These are phyloP conservation scores for Gerris buenoi DNA, from an alignment of 1,140 invertebrate species.

Conservation along the genomic window DNA sequence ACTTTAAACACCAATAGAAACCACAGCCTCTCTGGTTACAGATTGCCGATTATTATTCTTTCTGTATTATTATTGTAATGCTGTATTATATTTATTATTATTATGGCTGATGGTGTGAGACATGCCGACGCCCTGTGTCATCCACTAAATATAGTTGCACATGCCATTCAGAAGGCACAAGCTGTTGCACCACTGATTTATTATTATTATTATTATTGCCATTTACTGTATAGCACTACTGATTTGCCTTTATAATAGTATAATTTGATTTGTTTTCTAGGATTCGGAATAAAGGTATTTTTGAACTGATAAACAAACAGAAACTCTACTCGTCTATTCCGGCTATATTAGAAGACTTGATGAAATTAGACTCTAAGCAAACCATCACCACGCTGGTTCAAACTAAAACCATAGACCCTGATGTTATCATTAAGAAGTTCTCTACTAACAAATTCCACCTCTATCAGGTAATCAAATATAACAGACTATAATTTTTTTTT, in stretches of 20 bases:
- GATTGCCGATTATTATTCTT: too few relatives aligned
- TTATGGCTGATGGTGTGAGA: not conserved
- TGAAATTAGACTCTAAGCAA: conserved; percentile 73
- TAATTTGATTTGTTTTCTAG: conserved; percentile 31
- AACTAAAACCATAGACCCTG: conserved; percentile 47
- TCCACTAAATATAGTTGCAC: too few relatives aligned
- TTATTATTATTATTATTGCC: not conserved
- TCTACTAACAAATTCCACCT: conserved; percentile 56
- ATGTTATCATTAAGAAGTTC: conserved; percentile 68
- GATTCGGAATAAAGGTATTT: conserved; percentile 76
- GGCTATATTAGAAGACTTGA: conserved; percentile 75
- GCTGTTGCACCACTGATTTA: not conserved
- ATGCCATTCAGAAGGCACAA: not conserved
- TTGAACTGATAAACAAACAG: conserved; percentile 74
- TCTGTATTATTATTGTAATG: too few relatives aligned
- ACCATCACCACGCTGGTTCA: conserved; percentile 72
- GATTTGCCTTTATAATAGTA: not conserved
- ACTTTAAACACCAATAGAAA: too few relatives aligned
- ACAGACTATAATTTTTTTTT: too few relatives aligned
- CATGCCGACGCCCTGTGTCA: not conserved
- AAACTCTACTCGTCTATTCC: conserved; percentile 69
- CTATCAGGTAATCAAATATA: conserved; percentile 53
- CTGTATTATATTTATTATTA: not conserved
- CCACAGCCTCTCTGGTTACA: too few relatives aligned
- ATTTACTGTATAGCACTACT: not conserved